These are phyloP conservation scores for Trididemnum miniatum DNA, from an alignment of 23 tunicate species.

Conservation along the genomic window DNA sequence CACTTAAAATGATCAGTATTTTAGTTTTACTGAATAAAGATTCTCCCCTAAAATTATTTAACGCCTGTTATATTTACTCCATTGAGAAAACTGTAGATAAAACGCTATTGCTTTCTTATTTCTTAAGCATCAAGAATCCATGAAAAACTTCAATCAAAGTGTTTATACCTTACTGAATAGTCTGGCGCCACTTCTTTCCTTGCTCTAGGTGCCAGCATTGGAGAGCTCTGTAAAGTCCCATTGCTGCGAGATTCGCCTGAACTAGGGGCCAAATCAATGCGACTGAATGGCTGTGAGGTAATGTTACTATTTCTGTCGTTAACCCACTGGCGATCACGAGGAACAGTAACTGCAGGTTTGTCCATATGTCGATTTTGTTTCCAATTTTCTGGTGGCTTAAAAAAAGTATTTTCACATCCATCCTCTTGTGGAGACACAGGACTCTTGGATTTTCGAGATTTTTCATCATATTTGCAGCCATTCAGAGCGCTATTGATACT, in stretches of 20 bases:
- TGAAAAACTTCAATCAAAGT: no score
- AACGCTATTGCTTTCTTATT: no score
- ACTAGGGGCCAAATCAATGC: slow-evolving; percentile 68
- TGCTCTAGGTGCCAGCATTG: slow-evolving; percentile 69
- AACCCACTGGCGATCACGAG: background rate
- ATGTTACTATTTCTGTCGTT: slow-evolving; percentile 14
- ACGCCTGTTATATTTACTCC: no score
- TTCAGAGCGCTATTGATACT: slow-evolving; percentile 40
- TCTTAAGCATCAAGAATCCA: no score
- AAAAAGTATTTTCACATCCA: background rate
- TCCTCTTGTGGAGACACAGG: no score
- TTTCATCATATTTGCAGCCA: background rate
- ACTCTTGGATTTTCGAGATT: background rate
- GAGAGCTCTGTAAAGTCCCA: slow-evolving; percentile 38
- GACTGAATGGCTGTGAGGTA: slow-evolving; percentile 53
- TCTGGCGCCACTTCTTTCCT: slow-evolving; percentile 75
- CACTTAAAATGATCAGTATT: background rate
- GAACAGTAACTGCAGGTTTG: no score
- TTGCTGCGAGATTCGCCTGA: background rate
- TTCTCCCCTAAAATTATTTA: no score
- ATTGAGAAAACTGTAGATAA: no score
- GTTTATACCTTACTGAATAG: slow-evolving; percentile 43
- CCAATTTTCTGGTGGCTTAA: background rate
- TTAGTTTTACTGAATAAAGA: background rate
- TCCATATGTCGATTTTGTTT: background rate